phyloP scores from a whole-genome alignment of 64 coral and sea anemone species.

The Platygyra sinensis region DNA sequence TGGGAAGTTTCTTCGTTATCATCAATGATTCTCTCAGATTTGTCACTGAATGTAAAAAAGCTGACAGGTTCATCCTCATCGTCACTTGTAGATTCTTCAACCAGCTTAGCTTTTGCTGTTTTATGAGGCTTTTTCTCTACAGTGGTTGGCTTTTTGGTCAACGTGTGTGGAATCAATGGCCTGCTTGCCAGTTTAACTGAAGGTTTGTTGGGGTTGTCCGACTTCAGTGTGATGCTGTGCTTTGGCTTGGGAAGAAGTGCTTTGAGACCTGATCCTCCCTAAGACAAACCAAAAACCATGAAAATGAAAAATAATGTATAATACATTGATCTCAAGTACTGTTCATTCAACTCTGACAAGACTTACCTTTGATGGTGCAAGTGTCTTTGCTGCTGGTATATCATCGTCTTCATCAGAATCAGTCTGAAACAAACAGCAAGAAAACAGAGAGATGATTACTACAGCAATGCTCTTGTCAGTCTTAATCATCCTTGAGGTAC shows the following conservation, averaged over 20 bases:
- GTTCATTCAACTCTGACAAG: not conserved
- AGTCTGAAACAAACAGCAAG: slow-evolving; percentile 25
- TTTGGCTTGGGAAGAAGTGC: slow-evolving; percentile 93
- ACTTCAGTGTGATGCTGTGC: slow-evolving; percentile 83
- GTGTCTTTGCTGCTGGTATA: slow-evolving; percentile 52
- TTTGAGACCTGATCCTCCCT: slow-evolving; percentile 86
- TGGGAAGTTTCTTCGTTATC: slow-evolving; percentile 4
- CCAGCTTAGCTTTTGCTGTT: slow-evolving; percentile 18
- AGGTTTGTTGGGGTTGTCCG: slow-evolving; percentile 88
- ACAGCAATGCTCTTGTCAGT: too few relatives aligned
- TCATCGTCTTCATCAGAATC: slow-evolving; percentile 91
- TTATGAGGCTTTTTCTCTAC: slow-evolving; percentile 26
- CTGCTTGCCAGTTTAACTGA: slow-evolving; percentile 80
- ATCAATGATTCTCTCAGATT: slow-evolving; percentile 2
- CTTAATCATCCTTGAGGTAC: too few relatives aligned
- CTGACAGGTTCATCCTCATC: slow-evolving; percentile 69
- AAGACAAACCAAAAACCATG: not conserved
- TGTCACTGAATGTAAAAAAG: slow-evolving; percentile 90
- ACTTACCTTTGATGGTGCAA: slow-evolving; percentile 67
- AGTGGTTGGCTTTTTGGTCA: slow-evolving; percentile 67
- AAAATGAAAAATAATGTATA: not conserved
- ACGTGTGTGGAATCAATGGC: slow-evolving; percentile 87
- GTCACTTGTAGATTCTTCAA: slow-evolving; percentile 58
- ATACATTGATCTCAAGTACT: not conserved
- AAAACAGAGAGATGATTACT: not conserved